Evolutionary conservation across 2,797 vertebrate species (phyloP).

Genomic region (Rhynchotus rufescens): DNA sequence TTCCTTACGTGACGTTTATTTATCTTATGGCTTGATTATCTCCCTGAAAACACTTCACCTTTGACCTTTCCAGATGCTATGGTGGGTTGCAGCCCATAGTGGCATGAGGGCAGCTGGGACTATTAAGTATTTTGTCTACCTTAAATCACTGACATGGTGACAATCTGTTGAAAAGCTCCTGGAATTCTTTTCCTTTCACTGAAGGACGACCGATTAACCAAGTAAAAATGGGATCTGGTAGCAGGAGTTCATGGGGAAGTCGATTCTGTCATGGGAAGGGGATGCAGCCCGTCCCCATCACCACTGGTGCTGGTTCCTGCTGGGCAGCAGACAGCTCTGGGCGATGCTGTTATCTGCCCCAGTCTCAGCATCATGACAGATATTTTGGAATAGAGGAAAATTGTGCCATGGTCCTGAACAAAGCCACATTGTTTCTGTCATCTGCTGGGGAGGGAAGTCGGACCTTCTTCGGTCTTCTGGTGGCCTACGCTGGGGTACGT

Average conservation of each 20-base stretch:
- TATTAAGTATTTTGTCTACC: constrained; percentile 47
- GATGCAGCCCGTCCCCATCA: background rate
- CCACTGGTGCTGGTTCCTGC: background rate
- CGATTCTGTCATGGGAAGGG: background rate
- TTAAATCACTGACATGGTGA: constrained; percentile 36
- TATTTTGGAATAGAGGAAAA: background rate
- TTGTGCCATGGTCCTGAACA: background rate
- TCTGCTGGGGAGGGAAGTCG: background rate
- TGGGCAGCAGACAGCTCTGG: background rate
- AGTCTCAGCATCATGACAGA: background rate
- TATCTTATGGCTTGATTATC: constrained; percentile 70
- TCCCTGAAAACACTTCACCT: constrained; percentile 68
- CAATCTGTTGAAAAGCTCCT: constrained; percentile 54
- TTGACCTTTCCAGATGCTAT: constrained; percentile 70
- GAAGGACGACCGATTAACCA: background rate
- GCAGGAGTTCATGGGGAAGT: background rate
- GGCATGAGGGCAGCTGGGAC: background rate
- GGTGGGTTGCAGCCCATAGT: constrained; percentile 31
- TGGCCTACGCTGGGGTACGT: background rate
- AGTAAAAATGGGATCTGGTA: background rate
- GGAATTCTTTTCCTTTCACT: constrained; percentile 11
- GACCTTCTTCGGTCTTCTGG: background rate
- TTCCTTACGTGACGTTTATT: constrained; percentile 59
- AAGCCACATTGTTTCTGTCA: background rate
- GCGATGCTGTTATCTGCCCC: background rate